A percentile compares a stretch with the other conserved stretches of the same genome.
These are phyloP conservation scores for Bryconaethiops microstoma DNA, from an alignment of 2,797 vertebrate species.

Conservation along the genomic window DNA sequence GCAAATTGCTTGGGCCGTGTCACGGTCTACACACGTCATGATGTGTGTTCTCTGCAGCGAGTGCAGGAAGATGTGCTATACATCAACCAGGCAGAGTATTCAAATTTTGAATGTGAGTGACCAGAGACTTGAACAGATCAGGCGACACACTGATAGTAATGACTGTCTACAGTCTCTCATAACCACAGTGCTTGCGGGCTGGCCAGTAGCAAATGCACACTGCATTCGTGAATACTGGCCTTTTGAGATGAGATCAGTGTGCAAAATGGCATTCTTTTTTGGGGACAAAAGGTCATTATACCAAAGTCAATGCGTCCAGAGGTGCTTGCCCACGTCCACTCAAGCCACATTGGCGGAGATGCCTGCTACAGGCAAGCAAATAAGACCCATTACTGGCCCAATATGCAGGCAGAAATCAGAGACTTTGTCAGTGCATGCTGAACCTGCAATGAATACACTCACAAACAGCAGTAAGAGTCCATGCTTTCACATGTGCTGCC, in stretches of 20 bases:
- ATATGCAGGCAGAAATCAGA: conserved; percentile 42
- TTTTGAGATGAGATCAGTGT: conserved; percentile 30
- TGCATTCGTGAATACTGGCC: conserved; percentile 32
- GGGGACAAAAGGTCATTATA: conserved; percentile 8
- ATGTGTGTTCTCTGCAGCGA: conserved; percentile 9
- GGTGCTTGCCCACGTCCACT: conserved; percentile 20
- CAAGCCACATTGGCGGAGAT: conserved; percentile 39
- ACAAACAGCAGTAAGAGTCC: conserved; percentile 19
- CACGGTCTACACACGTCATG: background rate
- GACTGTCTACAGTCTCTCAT: conserved; percentile 15
- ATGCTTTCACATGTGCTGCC: conserved; percentile 26
- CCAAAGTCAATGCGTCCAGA: conserved; percentile 32
- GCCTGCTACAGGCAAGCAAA: conserved; percentile 28
- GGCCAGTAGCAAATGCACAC: conserved; percentile 18
- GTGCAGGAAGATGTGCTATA: conserved; percentile 26
- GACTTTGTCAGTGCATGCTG: conserved; percentile 26
- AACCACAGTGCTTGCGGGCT: background rate
- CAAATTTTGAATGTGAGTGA: no score
- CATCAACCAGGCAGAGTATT: conserved; percentile 44
- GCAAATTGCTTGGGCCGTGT: background rate
- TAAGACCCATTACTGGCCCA: conserved; percentile 38
- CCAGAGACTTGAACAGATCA: background rate
- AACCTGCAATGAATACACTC: conserved; percentile 31
- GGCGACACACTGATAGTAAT: conserved; percentile 22
- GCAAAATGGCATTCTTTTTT: conserved; percentile 12